phyloP scores from a whole-genome alignment of 2,797 vertebrate species.

The Sus cebifrons region DNA sequence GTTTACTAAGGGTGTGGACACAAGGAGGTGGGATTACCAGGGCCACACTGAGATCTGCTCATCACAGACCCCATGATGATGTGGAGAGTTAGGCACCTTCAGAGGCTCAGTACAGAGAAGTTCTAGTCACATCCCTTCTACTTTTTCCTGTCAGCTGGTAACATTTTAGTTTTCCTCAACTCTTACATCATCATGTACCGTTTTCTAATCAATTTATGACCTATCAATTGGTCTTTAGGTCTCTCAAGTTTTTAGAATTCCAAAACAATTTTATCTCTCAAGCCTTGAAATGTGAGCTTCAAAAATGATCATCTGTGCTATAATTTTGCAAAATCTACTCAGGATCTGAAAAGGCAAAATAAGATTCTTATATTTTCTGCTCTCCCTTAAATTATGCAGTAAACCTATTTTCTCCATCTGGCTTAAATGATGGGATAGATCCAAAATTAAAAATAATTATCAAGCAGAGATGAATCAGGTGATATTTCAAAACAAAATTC shows the following conservation, averaged over 20 bases:
- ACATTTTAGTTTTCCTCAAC: background rate
- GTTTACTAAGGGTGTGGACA: background rate
- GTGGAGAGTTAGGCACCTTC: background rate
- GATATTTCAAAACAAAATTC: constrained; percentile 50
- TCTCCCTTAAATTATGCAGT: constrained; percentile 9
- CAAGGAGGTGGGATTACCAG: background rate
- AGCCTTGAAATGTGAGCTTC: background rate
- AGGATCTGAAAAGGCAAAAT: background rate
- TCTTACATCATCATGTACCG: background rate
- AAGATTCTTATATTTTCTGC: background rate
- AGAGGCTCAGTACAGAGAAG: background rate
- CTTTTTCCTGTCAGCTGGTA: background rate
- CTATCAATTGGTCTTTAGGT: background rate
- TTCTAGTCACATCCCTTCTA: background rate
- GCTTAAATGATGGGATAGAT: background rate
- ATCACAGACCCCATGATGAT: background rate
- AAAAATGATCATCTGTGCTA: constrained; percentile 17
- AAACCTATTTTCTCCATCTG: background rate
- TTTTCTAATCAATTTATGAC: background rate
- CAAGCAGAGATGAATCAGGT: background rate
- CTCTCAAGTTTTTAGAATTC: constrained; percentile 27
- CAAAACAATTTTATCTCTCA: background rate
- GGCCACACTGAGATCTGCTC: background rate
- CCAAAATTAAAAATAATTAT: constrained; percentile 30
- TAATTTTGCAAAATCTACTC: background rate